Evolutionary conservation across 2,888 invertebrate genomes (phyloP).

Genomic region (Ophioninae sp.): DNA sequence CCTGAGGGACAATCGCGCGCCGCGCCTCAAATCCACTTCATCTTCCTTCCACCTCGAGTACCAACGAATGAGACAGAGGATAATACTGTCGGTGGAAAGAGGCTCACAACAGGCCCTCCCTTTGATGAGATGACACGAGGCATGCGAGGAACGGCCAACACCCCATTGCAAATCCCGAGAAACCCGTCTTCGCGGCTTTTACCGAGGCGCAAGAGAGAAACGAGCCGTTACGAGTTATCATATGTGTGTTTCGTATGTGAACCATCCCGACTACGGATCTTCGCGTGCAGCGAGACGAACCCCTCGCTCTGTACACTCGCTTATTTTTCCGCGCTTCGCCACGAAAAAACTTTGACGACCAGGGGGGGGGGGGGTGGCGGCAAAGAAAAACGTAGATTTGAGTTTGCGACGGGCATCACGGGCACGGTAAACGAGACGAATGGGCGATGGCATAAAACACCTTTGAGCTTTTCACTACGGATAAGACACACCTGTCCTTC

Average conservation of each 20-base stretch:
- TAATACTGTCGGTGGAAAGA: slow-evolving; percentile 3
- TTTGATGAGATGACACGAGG: slow-evolving; percentile 75
- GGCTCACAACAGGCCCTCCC: slow-evolving; percentile 67
- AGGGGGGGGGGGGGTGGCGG: slow-evolving; percentile 17
- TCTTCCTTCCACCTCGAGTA: slow-evolving; percentile 3
- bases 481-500: not conserved
- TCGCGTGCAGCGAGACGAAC: slow-evolving; percentile 19
- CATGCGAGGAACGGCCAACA: slow-evolving; percentile 64
- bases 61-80: slow-evolving; percentile 18
- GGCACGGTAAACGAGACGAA: slow-evolving; percentile 62
- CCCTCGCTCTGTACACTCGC: slow-evolving; percentile 68
- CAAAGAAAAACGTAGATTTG: slow-evolving; percentile 15
- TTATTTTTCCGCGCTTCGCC: slow-evolving; percentile 44
- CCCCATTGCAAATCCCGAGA: slow-evolving; percentile 70
- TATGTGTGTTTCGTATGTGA: slow-evolving; percentile 4
- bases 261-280: not conserved
- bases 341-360: slow-evolving; percentile 56
- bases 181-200: slow-evolving; percentile 68
- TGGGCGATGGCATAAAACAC: not conserved
- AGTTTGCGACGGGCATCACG: slow-evolving; percentile 50
- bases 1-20: not conserved
- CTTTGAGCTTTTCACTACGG: not conserved
- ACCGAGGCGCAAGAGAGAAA: slow-evolving; percentile 69
- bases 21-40: slow-evolving; percentile 30
- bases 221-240: slow-evolving; percentile 41